These are phyloP conservation scores for Salvator merianae DNA, from an alignment of 2,113 vertebrate species.

Conservation along the genomic window DNA sequence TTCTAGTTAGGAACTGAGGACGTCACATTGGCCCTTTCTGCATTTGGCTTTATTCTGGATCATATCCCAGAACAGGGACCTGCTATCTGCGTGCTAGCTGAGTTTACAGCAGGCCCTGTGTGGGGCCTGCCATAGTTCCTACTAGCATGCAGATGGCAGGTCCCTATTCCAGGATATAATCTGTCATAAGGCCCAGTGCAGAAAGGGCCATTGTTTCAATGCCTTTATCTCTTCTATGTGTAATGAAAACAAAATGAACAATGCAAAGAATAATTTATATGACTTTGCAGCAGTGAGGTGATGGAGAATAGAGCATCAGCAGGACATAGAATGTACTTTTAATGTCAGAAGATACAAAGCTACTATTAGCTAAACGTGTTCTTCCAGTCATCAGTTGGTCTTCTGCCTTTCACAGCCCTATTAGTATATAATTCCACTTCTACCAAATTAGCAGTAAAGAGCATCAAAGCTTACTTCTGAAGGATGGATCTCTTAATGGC, in stretches of 20 bases:
- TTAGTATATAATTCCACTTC: too few species aligned
- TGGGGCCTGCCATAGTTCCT: too few species aligned
- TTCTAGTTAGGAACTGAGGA: background rate
- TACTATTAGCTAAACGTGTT: background rate
- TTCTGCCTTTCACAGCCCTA: constrained; percentile 13
- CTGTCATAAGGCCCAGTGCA: too few species aligned
- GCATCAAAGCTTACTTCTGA: constrained; percentile 85
- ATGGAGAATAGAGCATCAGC: background rate
- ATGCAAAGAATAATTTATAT: background rate
- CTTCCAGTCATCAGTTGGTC: background rate
- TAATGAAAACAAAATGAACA: background rate
- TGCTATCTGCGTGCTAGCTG: too few species aligned
- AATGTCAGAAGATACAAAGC: background rate
- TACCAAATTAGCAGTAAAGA: constrained; percentile 44
- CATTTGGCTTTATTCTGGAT: too few species aligned
- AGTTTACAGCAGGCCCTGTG: too few species aligned
- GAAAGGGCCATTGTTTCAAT: background rate
- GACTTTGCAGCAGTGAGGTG: background rate
- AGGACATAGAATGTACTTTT: background rate
- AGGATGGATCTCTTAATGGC: constrained; percentile 92
- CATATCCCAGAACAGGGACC: too few species aligned
- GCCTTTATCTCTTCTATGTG: background rate
- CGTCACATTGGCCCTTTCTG: too few species aligned
- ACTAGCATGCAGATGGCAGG: too few species aligned
- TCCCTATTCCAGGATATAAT: too few species aligned